These are phyloP conservation scores for Meloe dianella DNA, from an alignment of 2,888 invertebrate species.

Conservation along the genomic window DNA sequence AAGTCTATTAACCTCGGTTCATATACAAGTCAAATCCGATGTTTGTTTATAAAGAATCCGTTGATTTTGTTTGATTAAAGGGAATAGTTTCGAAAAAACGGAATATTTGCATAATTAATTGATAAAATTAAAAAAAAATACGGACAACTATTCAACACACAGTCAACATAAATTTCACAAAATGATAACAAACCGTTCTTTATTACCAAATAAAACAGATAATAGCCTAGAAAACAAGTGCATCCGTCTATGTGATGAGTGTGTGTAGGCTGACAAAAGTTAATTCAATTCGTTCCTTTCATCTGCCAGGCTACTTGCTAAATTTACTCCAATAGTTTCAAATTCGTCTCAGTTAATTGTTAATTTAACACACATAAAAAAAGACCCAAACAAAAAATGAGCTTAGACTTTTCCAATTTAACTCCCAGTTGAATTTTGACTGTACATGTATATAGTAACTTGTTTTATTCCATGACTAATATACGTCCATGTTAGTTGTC, in stretches of 20 bases:
- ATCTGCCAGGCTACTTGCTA: constrained; percentile 10
- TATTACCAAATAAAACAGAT: constrained; percentile 2
- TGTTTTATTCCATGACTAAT: constrained; percentile 40
- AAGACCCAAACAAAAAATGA: background rate
- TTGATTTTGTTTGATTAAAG: constrained; percentile 5
- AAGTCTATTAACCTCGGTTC: constrained; percentile 12
- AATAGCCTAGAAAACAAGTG: background rate
- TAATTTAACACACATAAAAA: background rate
- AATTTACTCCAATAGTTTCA: constrained; percentile 6
- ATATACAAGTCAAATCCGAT: background rate
- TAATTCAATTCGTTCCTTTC: constrained; percentile 1
- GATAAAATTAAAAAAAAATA: background rate
- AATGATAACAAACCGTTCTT: background rate
- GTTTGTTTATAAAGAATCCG: constrained; percentile 1
- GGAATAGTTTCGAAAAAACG: background rate
- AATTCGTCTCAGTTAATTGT: background rate
- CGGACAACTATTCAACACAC: background rate
- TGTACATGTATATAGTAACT: too few relatives aligned
- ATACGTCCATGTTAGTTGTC: constrained; percentile 44
- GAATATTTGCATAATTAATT: background rate
- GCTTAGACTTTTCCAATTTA: background rate
- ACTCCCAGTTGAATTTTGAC: background rate
- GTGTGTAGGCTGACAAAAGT: constrained; percentile 8
- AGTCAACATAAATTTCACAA: background rate
- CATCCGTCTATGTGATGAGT: background rate